Percentiles rank a stretch among this genome's conserved stretches.
These are phyloP conservation scores for Cassiopea andromeda DNA, from an alignment of 30 jellyfish, hydroid and myxozoan genomes.

Conservation along the genomic window DNA sequence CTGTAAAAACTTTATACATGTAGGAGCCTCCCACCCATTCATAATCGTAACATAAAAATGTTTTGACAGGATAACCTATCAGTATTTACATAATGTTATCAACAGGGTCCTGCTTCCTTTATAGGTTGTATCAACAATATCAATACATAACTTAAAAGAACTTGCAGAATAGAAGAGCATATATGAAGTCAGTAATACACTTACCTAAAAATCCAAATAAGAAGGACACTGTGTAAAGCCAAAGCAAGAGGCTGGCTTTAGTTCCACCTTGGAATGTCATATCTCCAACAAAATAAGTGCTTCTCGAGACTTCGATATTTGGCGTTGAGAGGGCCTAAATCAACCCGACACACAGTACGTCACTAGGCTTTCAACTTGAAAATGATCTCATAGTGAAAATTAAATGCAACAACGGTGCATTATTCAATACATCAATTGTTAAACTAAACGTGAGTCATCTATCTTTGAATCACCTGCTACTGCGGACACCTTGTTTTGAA, in stretches of 20 bases:
- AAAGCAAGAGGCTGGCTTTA: background rate
- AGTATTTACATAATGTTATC: no score
- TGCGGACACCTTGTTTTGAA: conserved; percentile 2
- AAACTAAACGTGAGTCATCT: background rate
- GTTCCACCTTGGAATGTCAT: background rate
- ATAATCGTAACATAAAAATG: no score
- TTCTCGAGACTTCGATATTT: background rate
- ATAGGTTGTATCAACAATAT: no score
- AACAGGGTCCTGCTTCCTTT: no score
- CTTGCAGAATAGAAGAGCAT: no score
- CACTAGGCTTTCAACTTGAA: background rate
- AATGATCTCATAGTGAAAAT: background rate
- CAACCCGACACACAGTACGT: background rate
- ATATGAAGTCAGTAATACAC: background rate
- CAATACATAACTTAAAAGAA: no score
- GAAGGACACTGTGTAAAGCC: background rate
- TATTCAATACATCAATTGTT: conserved; percentile 1
- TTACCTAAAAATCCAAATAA: background rate
- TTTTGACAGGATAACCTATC: no score
- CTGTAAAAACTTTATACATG: no score
- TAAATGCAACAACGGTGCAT: background rate
- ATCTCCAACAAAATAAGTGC: background rate
- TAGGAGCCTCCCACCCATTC: no score
- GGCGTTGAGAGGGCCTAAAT: background rate
- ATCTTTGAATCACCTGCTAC: background rate